Evolutionary conservation across 2,797 vertebrate genomes (phyloP), one percentile per base, ranked within the genome.

Genomic region (Eospalax fontanierii): DNA sequence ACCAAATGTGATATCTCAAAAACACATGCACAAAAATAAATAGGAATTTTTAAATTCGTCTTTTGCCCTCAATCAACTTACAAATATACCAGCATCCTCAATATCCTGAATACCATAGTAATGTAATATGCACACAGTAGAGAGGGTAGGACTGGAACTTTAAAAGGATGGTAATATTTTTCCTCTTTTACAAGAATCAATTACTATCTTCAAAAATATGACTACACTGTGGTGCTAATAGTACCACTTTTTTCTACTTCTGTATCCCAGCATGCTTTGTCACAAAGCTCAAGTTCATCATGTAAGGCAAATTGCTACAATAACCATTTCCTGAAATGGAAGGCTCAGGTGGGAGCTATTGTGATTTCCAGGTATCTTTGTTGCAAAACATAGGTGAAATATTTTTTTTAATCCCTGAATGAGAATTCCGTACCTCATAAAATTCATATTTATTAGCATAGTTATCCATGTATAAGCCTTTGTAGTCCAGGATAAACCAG

Each of bases 1-100:
- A 76, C 89, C 78, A 83, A 94, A 92, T 70, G 4, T 79, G 14
- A 79, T 90, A 6, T 87, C 95, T 75, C 46, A 43, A 80, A 95
- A 82, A 26, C 21, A 33, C 40, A 33, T 21, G 35, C 61, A 74
- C 12, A 74, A 76, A 65, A 70, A 28, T 22, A 71, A 95, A 82
- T 46, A 87, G 22, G 3, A 68, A 92, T 54, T 63, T 95, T 71
- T 11, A 91, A 96, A 57, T 78, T 86, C 71, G 54, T 63, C 63
- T 87, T 88, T 93, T 84, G 9, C 38, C 40, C 93, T 87, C 43
- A 65, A 2, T 76, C 21, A 88, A 10, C 33, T 91, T 88, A 33
- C 21, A 83, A 54, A 57, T 79, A 46, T 6, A 40, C 66, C 68
- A 40, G 70, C 6, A 38, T 65, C 38, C 21, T 85, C 71, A 59